Conservation (phyloP, 2,113 vertebrate species). For the Sylvietta virens region DNA sequence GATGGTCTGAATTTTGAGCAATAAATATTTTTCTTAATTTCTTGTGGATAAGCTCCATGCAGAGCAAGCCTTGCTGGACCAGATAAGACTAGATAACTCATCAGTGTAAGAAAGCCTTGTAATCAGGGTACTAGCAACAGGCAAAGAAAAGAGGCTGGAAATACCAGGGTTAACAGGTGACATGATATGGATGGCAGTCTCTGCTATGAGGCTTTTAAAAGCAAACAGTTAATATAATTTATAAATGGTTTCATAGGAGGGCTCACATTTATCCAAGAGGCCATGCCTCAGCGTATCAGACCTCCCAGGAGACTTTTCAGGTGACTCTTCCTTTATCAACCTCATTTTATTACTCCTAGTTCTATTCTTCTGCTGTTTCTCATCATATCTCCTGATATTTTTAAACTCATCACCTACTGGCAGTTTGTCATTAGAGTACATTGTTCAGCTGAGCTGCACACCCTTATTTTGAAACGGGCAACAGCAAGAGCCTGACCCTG, state of each 20-base stretch:
- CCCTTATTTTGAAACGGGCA: background rate
- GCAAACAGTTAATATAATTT: conserved; percentile 43
- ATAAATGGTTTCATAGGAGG: conserved; percentile 3
- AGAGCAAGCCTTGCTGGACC: background rate
- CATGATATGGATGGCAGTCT: background rate
- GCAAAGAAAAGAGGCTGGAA: background rate
- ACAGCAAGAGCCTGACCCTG: background rate
- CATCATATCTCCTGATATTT: background rate
- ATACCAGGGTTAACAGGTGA: background rate
- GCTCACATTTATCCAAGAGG: background rate
- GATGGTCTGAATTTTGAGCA: background rate
- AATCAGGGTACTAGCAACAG: background rate
- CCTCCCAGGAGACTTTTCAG: conserved; percentile 28
- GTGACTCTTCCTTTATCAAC: conserved; percentile 9
- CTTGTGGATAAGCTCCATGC: background rate
- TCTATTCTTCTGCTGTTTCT: background rate
- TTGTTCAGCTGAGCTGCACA: background rate
- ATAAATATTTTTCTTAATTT: background rate
- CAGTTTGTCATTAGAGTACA: background rate
- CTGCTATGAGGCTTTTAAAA: conserved; percentile 7
- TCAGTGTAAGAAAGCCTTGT: background rate
- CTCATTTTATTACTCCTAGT: background rate
- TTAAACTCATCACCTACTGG: background rate
- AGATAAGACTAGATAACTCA: background rate
- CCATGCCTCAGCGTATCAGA: background rate